phyloP scores from a whole-genome alignment of 2,113 vertebrate genomes.

The Chrysochloris asiatica region DNA sequence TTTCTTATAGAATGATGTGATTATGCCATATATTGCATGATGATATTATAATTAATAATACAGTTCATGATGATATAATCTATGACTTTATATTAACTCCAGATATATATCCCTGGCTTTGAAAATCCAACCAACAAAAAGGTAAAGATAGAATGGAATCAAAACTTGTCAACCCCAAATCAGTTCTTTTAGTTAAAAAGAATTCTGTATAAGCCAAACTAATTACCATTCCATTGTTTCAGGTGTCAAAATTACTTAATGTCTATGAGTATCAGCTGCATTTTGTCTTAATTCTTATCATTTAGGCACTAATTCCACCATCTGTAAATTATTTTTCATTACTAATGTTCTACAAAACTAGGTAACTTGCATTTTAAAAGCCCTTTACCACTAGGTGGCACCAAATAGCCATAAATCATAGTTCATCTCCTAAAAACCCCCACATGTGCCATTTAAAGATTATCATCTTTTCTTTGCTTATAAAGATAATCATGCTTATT shows the following conservation, averaged over 20 bases:
- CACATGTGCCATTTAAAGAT: neutral
- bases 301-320: neutral
- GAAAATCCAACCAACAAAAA: neutral
- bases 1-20: neutral
- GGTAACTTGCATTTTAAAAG: constrained; percentile 59
- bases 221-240: neutral
- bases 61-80: fast-evolving
- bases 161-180: neutral
- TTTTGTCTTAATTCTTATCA: neutral
- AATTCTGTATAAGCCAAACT: fast-evolving
- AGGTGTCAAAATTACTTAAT: neutral
- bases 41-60: neutral
- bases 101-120: fast-evolving
- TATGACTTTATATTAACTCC: neutral
- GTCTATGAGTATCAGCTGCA: fast-evolving
- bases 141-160: neutral
- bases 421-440: neutral
- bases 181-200: neutral
- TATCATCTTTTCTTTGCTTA: neutral
- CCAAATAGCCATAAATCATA: constrained; percentile 77
- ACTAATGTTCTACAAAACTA: constrained; percentile 47
- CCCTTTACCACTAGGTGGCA: constrained; percentile 81
- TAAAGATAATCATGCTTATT: neutral
- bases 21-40: neutral
- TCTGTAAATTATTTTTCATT: neutral